phyloP scores from a whole-genome alignment of 2,797 vertebrate species.

The Cynodonichthys magdalenae region DNA sequence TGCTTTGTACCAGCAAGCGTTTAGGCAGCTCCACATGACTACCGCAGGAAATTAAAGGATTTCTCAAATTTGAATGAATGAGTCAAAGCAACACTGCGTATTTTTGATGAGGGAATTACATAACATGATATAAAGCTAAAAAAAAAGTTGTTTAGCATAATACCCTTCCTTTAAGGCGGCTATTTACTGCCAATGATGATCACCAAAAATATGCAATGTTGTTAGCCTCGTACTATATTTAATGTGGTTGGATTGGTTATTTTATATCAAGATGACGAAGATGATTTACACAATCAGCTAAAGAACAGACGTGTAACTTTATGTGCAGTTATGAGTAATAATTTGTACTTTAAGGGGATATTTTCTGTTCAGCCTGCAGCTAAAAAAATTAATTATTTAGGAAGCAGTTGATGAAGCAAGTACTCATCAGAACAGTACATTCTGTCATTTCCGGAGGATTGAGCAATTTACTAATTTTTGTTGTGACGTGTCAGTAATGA shows the following conservation, averaged over 20 bases:
- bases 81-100: too few relatives aligned
- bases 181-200: not conserved
- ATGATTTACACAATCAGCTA: not conserved
- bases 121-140: too few relatives aligned
- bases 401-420: constrained; percentile 20
- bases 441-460: constrained; percentile 54
- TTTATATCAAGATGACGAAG: constrained; percentile 5
- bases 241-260: not conserved
- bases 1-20: too few relatives aligned
- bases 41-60: too few relatives aligned
- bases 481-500: constrained; percentile 34
- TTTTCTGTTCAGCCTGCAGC: constrained; percentile 21
- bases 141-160: too few relatives aligned
- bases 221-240: not conserved
- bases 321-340: constrained; percentile 1
- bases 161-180: constrained; percentile 4
- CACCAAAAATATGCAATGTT: constrained; percentile 16
- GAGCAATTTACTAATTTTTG: constrained; percentile 56
- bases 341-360: constrained; percentile 8
- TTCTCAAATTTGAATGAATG: too few relatives aligned
- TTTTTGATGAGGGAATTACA: too few relatives aligned
- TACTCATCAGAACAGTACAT: constrained; percentile 15
- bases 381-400: constrained; percentile 8
- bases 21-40: too few relatives aligned
- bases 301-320: constrained; percentile 17